Evolutionary conservation across 2,113 vertebrate genomes (phyloP), one percentile per base, ranked within the genome.

Genomic region (Sus scrofa): DNA sequence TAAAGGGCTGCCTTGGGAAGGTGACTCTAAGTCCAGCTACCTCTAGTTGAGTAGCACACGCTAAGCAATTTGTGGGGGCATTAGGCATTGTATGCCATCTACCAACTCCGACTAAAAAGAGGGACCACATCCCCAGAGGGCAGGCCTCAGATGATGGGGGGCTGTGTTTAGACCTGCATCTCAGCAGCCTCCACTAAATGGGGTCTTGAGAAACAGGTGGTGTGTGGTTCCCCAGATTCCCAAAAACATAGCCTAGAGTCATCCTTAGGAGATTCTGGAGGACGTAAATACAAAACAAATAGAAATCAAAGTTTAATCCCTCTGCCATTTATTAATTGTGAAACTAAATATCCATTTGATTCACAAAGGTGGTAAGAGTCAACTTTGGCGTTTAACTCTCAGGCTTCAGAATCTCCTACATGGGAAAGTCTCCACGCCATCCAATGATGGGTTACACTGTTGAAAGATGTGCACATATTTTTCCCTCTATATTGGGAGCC

Each of bases 381-480:
- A 18, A 58, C 8, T 71, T 58, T 24, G 9, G 13, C 15, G 71
- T 94, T 86, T 67, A 20, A 34, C 11, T n/a, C 32, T 77, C 54
- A 54, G 56, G 58, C 2, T 81, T 60, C 19, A 67, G 37, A 85
- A 67, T 56, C 60, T 77, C 30, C 26, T 37, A 60, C 54, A 20
- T n/a, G 27, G 9, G 8, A 30, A 62, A 15, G 50, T 24, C n/a
- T 60, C 20, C 32, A 32, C 20, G 11, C 20, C n/a, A 39, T 15
- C 2, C 34, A n/a, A 20, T 0, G 0, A 44, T 26, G n/a, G n/a
- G n/a, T n/a, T n/a, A n/a, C n/a, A n/a, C n/a, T n/a, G 1, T 6
- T n/a, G 30, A 86, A 81, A 86, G 58, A 26, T n/a, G n/a, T n/a
- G n/a, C n/a, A n/a, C n/a, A n/a, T 19, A 39, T 74, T 96, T 68